A percentile compares a stretch with the other conserved stretches of the same genome.
phyloP scores from a whole-genome alignment of 1,140 invertebrate species.

The Argopecten irradians region DNA sequence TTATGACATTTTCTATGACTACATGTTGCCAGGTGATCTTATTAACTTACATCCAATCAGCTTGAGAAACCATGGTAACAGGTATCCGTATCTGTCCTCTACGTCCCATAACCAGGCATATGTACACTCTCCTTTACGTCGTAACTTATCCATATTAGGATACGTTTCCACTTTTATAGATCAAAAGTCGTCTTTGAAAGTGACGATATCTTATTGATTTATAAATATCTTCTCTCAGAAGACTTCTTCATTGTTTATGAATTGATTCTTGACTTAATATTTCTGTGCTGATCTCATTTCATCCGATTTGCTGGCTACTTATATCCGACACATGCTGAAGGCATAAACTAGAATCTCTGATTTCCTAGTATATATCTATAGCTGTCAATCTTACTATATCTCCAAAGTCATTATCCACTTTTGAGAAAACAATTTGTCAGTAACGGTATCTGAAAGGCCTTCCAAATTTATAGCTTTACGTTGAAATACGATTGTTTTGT shows the following conservation, averaged over 20 bases:
- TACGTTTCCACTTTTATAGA: neutral
- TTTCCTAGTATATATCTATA: neutral
- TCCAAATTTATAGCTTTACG: neutral
- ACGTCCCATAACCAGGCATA: neutral
- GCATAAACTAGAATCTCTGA: neutral
- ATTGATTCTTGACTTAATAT: neutral
- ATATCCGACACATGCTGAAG: neutral
- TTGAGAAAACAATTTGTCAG: neutral
- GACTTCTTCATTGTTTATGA: neutral
- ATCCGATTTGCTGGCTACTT: too few relatives aligned
- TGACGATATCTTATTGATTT: neutral
- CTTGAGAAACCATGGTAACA: slow-evolving; percentile 5
- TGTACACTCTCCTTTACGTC: neutral
- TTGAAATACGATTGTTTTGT: neutral
- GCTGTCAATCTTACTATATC: neutral
- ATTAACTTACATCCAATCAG: neutral
- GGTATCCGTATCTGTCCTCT: neutral
- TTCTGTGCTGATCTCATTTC: neutral
- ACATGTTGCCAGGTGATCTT: neutral
- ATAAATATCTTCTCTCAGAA: neutral
- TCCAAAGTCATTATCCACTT: neutral
- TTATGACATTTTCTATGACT: neutral
- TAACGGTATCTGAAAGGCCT: neutral
- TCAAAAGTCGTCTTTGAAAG: neutral
- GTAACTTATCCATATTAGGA: neutral